phyloP scores from a whole-genome alignment of 2,888 invertebrate species.

The Morpho helenor region DNA sequence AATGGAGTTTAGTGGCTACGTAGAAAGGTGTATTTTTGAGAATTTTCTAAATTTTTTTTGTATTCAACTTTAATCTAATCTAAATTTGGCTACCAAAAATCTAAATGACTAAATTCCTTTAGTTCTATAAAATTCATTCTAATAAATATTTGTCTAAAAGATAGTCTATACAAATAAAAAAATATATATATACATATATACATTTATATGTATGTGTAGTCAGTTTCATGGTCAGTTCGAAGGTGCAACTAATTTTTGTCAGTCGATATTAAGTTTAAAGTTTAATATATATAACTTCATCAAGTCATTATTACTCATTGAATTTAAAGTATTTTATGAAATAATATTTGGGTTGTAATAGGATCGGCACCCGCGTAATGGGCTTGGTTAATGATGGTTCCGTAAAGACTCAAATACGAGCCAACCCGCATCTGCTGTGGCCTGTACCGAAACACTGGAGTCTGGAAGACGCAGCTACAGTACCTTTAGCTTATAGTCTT shows the following conservation, averaged over 20 bases:
- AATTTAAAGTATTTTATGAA: no score
- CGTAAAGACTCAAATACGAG: constrained; percentile 74
- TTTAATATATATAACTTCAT: no score
- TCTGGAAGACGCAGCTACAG: constrained; percentile 85
- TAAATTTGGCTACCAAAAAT: background rate
- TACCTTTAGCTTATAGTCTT: constrained; percentile 85
- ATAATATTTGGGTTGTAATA: background rate
- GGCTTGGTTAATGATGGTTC: constrained; percentile 77
- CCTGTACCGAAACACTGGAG: constrained; percentile 84
- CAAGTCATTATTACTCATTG: no score
- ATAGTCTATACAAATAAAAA: no score
- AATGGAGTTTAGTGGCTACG: constrained; percentile 52
- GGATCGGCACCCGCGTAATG: constrained; percentile 80
- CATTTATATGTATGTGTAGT: no score
- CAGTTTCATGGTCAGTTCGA: no score
- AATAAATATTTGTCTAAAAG: no score
- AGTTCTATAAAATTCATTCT: no score
- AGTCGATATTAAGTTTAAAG: no score
- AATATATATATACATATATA: no score
- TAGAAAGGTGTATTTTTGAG: constrained; percentile 33
- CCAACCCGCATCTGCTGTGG: constrained; percentile 77
- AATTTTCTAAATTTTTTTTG: background rate
- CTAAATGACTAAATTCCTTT: background rate
- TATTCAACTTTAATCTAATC: background rate
- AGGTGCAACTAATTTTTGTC: no score